phyloP scores from a whole-genome alignment of 2,113 vertebrate genomes.

The Burhinus bistriatus region DNA sequence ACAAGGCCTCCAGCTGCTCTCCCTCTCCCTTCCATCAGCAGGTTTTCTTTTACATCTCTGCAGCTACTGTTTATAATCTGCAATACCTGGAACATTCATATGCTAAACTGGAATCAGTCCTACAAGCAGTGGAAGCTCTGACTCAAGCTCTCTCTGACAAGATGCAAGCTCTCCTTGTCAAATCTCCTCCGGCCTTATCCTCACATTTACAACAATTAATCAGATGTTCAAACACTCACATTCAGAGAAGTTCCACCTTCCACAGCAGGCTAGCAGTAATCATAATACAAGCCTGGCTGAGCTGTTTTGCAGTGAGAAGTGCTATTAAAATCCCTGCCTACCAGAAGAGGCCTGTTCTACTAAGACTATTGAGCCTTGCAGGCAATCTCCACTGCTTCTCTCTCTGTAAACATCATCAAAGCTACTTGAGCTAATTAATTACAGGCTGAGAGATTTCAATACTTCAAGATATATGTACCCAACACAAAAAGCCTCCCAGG shows the following conservation, averaged over 20 bases:
- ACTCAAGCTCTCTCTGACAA: not conserved
- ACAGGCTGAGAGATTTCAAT: constrained; percentile 35
- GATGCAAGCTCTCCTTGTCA: not conserved
- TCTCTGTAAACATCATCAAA: constrained; percentile 57
- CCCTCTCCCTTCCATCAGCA: fast-evolving
- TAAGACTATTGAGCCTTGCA: constrained; percentile 16
- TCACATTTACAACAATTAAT: constrained; percentile 36
- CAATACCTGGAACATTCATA: not conserved
- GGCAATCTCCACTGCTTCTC: constrained; percentile 35
- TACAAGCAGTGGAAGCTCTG: not conserved
- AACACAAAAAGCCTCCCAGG: not conserved
- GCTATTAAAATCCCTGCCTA: constrained; percentile 25
- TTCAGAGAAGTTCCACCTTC: not conserved
- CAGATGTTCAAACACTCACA: not conserved
- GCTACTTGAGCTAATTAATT: constrained; percentile 64
- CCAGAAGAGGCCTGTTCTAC: not conserved
- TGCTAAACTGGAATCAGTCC: not conserved
- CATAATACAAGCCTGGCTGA: not conserved
- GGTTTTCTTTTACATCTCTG: not conserved
- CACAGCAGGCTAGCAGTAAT: constrained; percentile 33
- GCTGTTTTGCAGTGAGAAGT: constrained; percentile 25
- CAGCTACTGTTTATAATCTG: not conserved
- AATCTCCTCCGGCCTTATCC: not conserved
- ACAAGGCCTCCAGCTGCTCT: not conserved
- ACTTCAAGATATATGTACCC: constrained; percentile 15